phyloP scores from a whole-genome alignment of 2,113 vertebrate species.

The Melanerpes formicivorus region DNA sequence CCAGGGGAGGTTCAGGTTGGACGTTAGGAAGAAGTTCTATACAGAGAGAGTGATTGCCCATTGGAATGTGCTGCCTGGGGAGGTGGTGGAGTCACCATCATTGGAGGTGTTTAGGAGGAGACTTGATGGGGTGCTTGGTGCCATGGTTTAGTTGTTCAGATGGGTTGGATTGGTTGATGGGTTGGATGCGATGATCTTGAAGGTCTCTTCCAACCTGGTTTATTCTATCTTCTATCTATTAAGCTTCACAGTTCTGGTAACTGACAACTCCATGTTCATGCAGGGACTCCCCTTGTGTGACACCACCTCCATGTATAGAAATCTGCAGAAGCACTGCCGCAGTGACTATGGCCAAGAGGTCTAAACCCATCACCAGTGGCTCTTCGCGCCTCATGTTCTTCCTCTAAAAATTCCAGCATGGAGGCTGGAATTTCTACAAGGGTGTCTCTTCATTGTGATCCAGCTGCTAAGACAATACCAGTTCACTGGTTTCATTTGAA shows the following conservation, averaged over 20 bases:
- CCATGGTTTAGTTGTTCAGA: too few relatives aligned
- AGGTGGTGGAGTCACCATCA: too few relatives aligned
- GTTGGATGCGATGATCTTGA: too few relatives aligned
- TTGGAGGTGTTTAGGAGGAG: too few relatives aligned
- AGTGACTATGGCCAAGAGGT: not conserved
- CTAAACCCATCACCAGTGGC: not conserved
- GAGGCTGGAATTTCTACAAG: not conserved
- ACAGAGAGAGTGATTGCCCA: too few relatives aligned
- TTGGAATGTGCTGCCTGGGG: too few relatives aligned
- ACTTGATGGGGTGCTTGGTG: too few relatives aligned
- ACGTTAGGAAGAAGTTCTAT: too few relatives aligned
- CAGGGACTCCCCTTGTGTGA: not conserved
- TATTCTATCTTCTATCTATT: too few relatives aligned
- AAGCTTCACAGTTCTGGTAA: not conserved
- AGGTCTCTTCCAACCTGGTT: too few relatives aligned
- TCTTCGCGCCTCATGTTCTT: not conserved
- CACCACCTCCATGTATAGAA: not conserved
- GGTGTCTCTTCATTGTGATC: fast-evolving
- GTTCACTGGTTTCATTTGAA: not conserved
- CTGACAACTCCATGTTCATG: fast-evolving
- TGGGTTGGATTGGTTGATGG: too few relatives aligned
- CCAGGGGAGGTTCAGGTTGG: too few relatives aligned
- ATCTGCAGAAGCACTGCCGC: not conserved
- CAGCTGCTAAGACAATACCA: not conserved
- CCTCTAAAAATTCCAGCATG: not conserved